phyloP scores from a whole-genome alignment of 92 coral and sea anemone genomes.

The Muricea muricata region DNA sequence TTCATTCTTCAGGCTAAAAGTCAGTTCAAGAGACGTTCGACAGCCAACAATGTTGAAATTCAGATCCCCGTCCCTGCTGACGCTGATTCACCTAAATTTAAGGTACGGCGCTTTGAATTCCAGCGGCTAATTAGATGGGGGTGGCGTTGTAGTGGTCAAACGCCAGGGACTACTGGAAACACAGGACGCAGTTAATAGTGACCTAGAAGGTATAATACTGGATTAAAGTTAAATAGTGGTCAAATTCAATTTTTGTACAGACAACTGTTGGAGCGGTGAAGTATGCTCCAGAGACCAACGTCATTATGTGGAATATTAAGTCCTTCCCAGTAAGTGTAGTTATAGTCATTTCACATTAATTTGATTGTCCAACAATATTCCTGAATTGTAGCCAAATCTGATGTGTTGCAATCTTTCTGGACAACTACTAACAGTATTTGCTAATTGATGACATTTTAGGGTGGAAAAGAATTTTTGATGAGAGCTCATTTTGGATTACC shows the following conservation, averaged over 20 bases:
- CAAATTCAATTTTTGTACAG: conserved; percentile 47
- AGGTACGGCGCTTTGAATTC: too few species aligned
- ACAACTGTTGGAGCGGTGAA: conserved; percentile 93
- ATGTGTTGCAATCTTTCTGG: too few species aligned
- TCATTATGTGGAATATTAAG: conserved; percentile 91
- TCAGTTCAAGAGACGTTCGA: conserved; percentile 96
- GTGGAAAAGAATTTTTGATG: conserved; percentile 95
- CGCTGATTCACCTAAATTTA: conserved; percentile 98
- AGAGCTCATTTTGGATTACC: conserved; percentile 97
- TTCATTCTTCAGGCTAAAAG: conserved; percentile 82
- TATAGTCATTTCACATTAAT: too few species aligned
- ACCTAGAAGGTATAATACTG: too few species aligned
- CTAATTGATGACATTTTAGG: conserved; percentile 62
- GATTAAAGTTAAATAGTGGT: not conserved
- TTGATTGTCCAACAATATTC: too few species aligned
- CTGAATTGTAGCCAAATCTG: too few species aligned
- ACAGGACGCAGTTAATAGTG: too few species aligned
- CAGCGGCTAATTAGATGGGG: too few species aligned
- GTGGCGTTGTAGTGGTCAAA: too few species aligned
- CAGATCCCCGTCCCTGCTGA: conserved; percentile 95
- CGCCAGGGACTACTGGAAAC: too few species aligned
- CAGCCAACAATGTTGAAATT: conserved; percentile 99
- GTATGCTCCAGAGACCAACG: conserved; percentile 93
- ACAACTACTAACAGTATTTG: not conserved
- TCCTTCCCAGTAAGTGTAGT: conserved; percentile 92